Evolutionary conservation across 2,113 vertebrate genomes (phyloP).

Genomic region (Cervus canadensis): DNA sequence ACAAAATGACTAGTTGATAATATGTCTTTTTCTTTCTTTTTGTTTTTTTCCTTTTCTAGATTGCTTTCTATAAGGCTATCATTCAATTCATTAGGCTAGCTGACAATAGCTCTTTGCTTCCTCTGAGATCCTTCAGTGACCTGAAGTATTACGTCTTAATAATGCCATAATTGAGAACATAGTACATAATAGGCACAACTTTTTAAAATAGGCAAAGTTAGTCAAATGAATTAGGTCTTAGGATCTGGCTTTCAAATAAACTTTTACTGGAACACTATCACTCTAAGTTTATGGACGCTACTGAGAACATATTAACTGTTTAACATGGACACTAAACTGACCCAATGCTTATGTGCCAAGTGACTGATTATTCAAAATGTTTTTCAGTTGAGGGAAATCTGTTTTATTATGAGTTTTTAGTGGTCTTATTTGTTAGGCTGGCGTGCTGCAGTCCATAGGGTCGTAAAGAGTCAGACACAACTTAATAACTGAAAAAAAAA

Average conservation of each 20-base stretch:
- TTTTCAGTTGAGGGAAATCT: constrained; percentile 19
- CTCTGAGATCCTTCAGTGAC: neutral
- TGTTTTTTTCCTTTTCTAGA: neutral
- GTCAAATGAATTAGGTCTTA: neutral
- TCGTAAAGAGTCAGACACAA: neutral
- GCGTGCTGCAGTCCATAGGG: neutral
- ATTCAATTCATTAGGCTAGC: neutral
- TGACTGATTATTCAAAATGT: neutral
- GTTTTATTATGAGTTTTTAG: neutral
- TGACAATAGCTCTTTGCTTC: neutral
- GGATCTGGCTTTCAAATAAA: neutral
- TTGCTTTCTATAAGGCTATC: neutral
- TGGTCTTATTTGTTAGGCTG: neutral
- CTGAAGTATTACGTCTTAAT: neutral
- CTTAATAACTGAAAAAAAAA: neutral
- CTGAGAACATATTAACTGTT: neutral
- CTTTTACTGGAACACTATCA: neutral
- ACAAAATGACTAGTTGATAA: constrained; percentile 17
- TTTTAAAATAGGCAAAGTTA: neutral
- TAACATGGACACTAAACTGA: neutral
- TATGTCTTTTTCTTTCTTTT: neutral
- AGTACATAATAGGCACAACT: neutral
- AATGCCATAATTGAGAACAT: neutral
- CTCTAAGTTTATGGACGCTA: neutral
- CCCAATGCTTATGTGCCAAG: neutral